phyloP scores from a whole-genome alignment of 2,888 invertebrate genomes.

The Temnothorax rugatulus region DNA sequence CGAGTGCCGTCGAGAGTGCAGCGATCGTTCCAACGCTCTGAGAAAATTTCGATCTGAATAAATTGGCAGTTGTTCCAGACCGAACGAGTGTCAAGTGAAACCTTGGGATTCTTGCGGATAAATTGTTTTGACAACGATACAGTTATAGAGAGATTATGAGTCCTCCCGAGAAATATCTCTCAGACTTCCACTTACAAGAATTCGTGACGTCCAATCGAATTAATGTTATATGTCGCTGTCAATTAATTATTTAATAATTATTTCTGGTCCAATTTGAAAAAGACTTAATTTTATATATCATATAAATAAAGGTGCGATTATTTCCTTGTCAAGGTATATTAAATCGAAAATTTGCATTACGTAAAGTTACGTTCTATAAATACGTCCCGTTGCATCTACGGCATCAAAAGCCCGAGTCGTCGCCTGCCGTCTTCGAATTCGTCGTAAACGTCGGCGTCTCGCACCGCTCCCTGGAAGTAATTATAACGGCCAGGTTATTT shows the following conservation, averaged over 20 bases:
- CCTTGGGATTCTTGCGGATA: background rate
- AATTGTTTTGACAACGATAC: background rate
- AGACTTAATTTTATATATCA: background rate
- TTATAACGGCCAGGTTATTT: constrained; percentile 68
- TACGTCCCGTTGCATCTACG: background rate
- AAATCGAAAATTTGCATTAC: background rate
- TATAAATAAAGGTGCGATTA: background rate
- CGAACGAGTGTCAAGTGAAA: constrained; percentile 8
- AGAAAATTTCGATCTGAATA: constrained; percentile 18
- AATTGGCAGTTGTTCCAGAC: background rate
- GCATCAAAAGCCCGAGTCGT: background rate
- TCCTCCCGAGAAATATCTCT: background rate
- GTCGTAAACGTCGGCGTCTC: constrained; percentile 27
- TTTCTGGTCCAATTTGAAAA: background rate
- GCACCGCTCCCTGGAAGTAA: constrained; percentile 58
- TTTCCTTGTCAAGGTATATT: background rate
- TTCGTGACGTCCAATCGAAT: background rate
- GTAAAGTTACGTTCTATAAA: constrained; percentile 23
- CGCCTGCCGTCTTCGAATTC: background rate
- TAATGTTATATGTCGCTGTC: background rate
- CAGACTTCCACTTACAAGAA: background rate
- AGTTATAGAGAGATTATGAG: background rate
- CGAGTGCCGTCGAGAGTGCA: constrained; percentile 46
- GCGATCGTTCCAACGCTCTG: background rate
- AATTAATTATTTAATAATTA: background rate